These are phyloP conservation scores for Montipora efflorescens DNA, from an alignment of 64 coral and sea anemone genomes.

Conservation along the genomic window DNA sequence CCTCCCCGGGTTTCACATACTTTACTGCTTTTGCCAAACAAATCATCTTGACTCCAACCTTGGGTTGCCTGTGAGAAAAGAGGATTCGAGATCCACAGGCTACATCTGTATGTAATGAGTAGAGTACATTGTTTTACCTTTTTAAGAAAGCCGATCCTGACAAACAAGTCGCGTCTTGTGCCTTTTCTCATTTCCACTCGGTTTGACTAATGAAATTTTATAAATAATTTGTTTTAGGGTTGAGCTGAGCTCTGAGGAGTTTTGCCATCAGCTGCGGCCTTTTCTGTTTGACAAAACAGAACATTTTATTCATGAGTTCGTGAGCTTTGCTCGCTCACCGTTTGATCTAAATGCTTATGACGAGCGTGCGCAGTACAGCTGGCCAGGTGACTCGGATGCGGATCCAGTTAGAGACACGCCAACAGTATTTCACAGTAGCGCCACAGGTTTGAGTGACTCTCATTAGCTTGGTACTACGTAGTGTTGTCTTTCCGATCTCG, in stretches of 20 bases:
- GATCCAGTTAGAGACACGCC: constrained; percentile 67
- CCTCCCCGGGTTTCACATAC: no score
- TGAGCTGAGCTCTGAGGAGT: constrained; percentile 76
- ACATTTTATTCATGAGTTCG: constrained; percentile 92
- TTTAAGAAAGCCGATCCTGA: no score
- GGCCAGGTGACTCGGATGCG: neutral
- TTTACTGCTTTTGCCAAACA: no score
- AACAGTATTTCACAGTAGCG: constrained; percentile 56
- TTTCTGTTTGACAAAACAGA: constrained; percentile 90
- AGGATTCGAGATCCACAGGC: no score
- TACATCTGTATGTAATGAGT: no score
- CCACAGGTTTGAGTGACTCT: constrained; percentile 58
- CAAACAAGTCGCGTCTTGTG: no score
- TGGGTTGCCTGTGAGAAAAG: no score
- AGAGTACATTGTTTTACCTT: no score
- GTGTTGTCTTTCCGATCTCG: no score
- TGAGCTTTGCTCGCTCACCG: constrained; percentile 89
- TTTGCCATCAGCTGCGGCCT: constrained; percentile 69
- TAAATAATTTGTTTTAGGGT: constrained; percentile 60
- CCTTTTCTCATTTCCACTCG: no score
- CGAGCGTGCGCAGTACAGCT: constrained; percentile 78
- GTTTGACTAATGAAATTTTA: neutral
- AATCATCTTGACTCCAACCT: no score
- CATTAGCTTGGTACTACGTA: no score
- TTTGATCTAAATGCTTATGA: constrained; percentile 94